A percentile compares a stretch with the other conserved stretches of the same genome.
phyloP scores from a whole-genome alignment of 2,113 vertebrate species.

The Opisthocomus hoazin region DNA sequence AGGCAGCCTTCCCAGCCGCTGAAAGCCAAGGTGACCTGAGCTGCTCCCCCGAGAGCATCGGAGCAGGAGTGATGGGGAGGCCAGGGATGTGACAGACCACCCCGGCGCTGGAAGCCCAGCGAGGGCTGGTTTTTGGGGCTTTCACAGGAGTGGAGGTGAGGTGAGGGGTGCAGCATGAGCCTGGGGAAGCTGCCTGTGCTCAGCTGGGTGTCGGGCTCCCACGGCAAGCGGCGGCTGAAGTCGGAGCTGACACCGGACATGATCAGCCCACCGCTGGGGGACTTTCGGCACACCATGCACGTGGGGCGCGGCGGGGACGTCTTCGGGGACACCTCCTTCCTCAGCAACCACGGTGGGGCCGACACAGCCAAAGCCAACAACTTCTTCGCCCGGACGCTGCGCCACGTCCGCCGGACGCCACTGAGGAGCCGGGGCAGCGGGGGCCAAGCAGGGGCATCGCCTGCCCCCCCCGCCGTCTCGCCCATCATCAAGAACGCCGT shows the following conservation, averaged over 20 bases:
- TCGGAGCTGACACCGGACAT: constrained; percentile 88
- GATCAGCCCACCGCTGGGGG: constrained; percentile 90
- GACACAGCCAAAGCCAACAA: constrained; percentile 68
- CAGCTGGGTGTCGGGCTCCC: constrained; percentile 84
- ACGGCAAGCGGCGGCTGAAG: constrained; percentile 82
- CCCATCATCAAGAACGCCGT: constrained; percentile 96
- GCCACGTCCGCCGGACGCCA: constrained; percentile 76
- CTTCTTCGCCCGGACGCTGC: constrained; percentile 84
- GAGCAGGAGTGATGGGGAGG: constrained; percentile 3
- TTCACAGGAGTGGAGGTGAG: neutral
- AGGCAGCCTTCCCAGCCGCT: neutral
- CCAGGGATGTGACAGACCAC: constrained; percentile 9
- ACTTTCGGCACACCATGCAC: constrained; percentile 97
- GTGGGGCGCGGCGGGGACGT: constrained; percentile 91
- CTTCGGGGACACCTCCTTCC: constrained; percentile 96
- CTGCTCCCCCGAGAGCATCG: neutral
- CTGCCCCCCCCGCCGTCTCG: constrained; percentile 80
- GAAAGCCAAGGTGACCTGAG: neutral
- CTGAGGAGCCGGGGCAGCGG: constrained; percentile 56
- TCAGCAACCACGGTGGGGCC: constrained; percentile 83
- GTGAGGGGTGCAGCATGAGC: constrained; percentile 76
- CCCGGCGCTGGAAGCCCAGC: neutral
- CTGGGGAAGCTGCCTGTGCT: constrained; percentile 86
- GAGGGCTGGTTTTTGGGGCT: neutral
- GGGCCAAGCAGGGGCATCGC: constrained; percentile 65